phyloP scores from a whole-genome alignment of 2,797 vertebrate species.

The Halcyon badia region DNA sequence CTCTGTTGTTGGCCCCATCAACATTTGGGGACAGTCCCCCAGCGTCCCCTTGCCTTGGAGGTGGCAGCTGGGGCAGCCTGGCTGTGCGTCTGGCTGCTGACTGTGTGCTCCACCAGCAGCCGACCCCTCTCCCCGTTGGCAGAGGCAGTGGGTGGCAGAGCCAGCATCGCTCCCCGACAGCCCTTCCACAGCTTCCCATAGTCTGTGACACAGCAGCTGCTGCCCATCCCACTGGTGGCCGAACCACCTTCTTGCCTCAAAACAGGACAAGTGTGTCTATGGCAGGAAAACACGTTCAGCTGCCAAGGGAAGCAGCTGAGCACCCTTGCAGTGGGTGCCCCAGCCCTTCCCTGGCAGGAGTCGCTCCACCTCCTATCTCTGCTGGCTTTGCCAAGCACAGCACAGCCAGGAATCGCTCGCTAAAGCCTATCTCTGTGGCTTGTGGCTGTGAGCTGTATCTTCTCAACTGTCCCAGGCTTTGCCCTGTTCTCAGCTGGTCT shows the following conservation, averaged over 20 bases:
- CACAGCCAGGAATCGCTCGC: neutral
- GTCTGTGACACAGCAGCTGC: neutral
- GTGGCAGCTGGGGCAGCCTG: neutral
- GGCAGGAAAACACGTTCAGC: neutral
- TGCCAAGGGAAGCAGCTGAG: neutral
- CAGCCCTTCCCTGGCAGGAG: neutral
- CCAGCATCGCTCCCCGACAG: neutral
- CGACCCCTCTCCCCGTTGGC: neutral
- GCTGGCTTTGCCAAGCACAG: neutral
- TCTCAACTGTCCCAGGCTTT: neutral
- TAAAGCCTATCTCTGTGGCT: neutral
- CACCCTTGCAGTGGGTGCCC: neutral
- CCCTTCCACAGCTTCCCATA: neutral
- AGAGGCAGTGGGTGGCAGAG: neutral
- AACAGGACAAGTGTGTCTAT: neutral
- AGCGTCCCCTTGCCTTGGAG: neutral
- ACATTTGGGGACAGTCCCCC: neutral
- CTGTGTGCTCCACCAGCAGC: neutral
- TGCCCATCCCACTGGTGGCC: neutral
- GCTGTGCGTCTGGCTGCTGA: neutral
- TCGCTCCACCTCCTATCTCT: accelerated
- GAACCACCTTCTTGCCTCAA: neutral
- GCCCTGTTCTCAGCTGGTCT: neutral
- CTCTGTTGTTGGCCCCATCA: neutral
- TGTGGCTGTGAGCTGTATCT: neutral